Evolutionary conservation across 2,113 vertebrate genomes (phyloP).

Genomic region (Zeus faber): DNA sequence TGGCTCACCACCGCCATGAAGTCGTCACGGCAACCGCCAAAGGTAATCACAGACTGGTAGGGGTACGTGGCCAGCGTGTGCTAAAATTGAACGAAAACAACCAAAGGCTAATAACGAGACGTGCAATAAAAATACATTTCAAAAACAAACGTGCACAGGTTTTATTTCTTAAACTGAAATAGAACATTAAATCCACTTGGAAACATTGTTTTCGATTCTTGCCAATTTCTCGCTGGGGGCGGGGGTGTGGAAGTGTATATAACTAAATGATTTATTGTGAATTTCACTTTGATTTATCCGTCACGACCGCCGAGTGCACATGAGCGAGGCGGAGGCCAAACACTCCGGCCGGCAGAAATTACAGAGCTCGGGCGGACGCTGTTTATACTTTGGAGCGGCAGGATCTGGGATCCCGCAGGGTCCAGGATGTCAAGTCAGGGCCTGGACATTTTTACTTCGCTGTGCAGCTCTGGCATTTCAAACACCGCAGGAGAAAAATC

Average conservation of each 20-base stretch:
- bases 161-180: constrained; percentile 12
- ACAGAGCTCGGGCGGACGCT: constrained; percentile 46
- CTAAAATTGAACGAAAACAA: constrained; percentile 60
- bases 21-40: constrained; percentile 85
- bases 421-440: constrained; percentile 28
- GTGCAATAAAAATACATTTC: constrained; percentile 1
- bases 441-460: constrained; percentile 43
- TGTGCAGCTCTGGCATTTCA: constrained; percentile 42
- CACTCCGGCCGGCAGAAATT: constrained; percentile 49
- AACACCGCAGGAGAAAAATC: constrained; percentile 39
- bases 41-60: constrained; percentile 84
- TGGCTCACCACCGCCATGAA: constrained; percentile 87
- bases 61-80: constrained; percentile 77
- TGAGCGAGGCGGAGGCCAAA: constrained; percentile 26
- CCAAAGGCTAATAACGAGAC: constrained; percentile 1
- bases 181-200: constrained; percentile 15
- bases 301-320: constrained; percentile 10
- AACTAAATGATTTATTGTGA: constrained; percentile 27
- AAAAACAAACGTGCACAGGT: not conserved
- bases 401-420: constrained; percentile 22
- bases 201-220: constrained; percentile 31
- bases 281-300: constrained; percentile 29
- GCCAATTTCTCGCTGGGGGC: not conserved
- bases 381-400: constrained; percentile 45
- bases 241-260: constrained; percentile 34